Evolutionary conservation across 2,888 invertebrate species (phyloP).

Genomic region (Melanargia galathea): DNA sequence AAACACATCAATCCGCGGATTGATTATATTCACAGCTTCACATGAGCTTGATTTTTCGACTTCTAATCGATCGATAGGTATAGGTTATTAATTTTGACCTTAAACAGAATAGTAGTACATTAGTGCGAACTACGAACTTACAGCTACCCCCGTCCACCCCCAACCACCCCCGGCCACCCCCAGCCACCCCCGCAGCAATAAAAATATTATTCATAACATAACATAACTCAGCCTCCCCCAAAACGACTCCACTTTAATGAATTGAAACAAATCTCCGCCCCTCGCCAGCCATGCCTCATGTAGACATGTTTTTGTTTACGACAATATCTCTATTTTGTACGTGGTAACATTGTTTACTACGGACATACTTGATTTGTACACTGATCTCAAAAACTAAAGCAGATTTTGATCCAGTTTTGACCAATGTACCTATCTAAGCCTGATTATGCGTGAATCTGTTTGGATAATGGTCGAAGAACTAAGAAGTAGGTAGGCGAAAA

Average conservation of each 20-base stretch:
- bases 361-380: no score
- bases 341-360: neutral
- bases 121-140: conserved; percentile 18
- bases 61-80: no score
- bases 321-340: conserved; percentile 4
- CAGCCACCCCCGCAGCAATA: conserved; percentile 33
- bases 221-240: conserved; percentile 23
- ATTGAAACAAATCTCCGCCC: conserved; percentile 35
- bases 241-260: conserved; percentile 34
- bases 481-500: no score
- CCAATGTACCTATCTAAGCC: no score
- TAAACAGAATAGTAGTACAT: conserved; percentile 18
- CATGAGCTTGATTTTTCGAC: no score
- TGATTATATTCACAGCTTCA: no score
- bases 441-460: no score
- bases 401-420: no score
- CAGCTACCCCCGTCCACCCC: conserved; percentile 1
- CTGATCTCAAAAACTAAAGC: no score
- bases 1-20: no score
- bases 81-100: no score
- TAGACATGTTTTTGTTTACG: conserved; percentile 22
- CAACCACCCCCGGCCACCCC: conserved; percentile 10
- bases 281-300: neutral
- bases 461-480: no score
- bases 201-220: conserved; percentile 39